Conservation (phyloP, 1,140 invertebrate species). For the Plutomurus gul region DNA sequence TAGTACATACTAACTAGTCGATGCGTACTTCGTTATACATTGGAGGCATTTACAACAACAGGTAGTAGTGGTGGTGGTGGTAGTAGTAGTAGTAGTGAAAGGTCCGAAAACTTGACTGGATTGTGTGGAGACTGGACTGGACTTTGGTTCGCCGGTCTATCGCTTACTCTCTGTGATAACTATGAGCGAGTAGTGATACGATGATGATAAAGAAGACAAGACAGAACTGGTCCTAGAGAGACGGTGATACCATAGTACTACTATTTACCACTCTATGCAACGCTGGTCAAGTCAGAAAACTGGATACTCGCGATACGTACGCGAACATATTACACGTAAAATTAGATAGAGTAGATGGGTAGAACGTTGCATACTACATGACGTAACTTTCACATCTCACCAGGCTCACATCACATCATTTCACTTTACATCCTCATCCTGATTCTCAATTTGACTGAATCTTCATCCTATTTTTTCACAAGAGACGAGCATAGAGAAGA, state of each 20-base stretch:
- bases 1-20: neutral
- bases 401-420: slow-evolving; percentile 26
- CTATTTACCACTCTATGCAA: too few species aligned
- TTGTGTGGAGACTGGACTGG: neutral
- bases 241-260: too few species aligned
- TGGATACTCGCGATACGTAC: neutral
- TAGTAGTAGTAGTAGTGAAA: too few species aligned
- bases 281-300: neutral
- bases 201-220: slow-evolving; percentile 12
- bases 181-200: neutral
- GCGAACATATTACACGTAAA: neutral
- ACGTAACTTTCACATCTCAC: slow-evolving; percentile 28
- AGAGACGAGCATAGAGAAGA: neutral
- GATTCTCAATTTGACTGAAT: slow-evolving; percentile 22
- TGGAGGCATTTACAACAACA: neutral
- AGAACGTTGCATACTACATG: slow-evolving; percentile 9
- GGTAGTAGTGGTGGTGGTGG: too few species aligned
- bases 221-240: too few species aligned
- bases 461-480: neutral
- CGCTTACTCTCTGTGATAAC: neutral
- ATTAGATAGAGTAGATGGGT: neutral
- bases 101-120: too few species aligned
- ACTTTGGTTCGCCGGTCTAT: neutral
- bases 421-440: slow-evolving; percentile 26
- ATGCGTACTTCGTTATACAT: neutral